Base-by-base conservation (phyloP, 1,140 invertebrate species). In the Littorina saxatilis region DNA sequence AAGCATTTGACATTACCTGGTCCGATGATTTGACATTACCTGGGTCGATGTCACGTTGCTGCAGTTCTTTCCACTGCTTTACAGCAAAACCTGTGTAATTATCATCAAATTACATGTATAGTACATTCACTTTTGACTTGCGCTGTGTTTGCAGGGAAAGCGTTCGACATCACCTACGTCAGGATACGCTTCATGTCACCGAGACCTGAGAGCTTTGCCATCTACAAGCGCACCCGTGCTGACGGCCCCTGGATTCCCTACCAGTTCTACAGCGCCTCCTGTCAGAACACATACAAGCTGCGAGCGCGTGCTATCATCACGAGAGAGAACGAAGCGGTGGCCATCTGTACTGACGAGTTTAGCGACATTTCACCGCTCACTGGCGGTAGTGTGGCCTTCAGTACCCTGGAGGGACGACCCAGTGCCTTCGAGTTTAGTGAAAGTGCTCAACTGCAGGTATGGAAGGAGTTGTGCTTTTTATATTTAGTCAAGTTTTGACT, bases 111-210 rank as follows among this genome's bases (percentile, higher is more conserved):
- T n/a, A n/a, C n/a, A n/a, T n/a, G n/a, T n/a, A n/a, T n/a, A n/a
- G n/a, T n/a, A n/a, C n/a, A n/a, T 47, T 5, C 17, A 47, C 27
- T 77, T 39, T 9, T 0, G 1, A 23, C 50, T 17, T 75, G n/a
- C 52, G 27, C n/a, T n/a, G n/a, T n/a, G n/a, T n/a, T 94, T 94
- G 37, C 93, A 99, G 98, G 95, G n/a, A 99, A 99, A 92, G 95
- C 97, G 0, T 99, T 97, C 90, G 98, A 99, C 88, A 99, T 99
- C 82, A 99, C 98, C 0, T 99, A 99, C 89, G 95, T 99, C 1
- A 94, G 97, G 70, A 93, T 99, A 27, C 95, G 97, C 83, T 99
- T 99, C 93, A 96, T 97, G 84, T 98, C 98, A 1, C 97, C 98
- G 0, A 93, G 98, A 66, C 99, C 99, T 0, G 98, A 99, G 90